Percentiles rank a stretch among this genome's conserved stretches.
Conservation (phyloP, 1,140 invertebrate species). For the Bombus difficillimus region DNA sequence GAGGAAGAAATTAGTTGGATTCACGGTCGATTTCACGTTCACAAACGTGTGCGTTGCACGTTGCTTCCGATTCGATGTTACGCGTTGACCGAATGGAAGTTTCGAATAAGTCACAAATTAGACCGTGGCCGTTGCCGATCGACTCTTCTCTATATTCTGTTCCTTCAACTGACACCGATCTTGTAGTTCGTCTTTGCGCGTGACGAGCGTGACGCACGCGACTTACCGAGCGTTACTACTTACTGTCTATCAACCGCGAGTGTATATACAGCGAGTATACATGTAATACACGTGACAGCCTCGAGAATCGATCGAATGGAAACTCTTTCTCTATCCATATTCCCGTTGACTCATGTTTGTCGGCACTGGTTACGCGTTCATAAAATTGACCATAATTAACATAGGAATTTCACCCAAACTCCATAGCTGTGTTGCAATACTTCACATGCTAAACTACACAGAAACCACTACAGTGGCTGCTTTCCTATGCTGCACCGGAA, state of each 20-base stretch:
- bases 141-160: constrained; percentile 71
- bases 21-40: background rate
- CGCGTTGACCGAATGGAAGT: background rate
- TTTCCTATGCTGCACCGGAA: too few species aligned
- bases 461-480: too few species aligned
- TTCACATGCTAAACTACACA: too few species aligned
- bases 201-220: background rate
- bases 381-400: too few species aligned
- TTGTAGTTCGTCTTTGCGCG: constrained; percentile 3
- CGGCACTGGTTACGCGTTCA: background rate
- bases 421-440: too few species aligned
- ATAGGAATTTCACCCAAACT: too few species aligned
- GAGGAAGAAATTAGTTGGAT: background rate
- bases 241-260: background rate
- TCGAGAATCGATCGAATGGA: constrained; percentile 1
- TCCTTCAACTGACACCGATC: constrained; percentile 24
- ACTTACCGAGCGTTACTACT: background rate
- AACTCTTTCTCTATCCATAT: background rate
- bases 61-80: background rate
- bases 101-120: constrained; percentile 49
- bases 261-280: background rate
- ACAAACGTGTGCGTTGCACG: background rate
- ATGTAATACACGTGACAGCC: constrained; percentile 12
- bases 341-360: background rate
- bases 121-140: constrained; percentile 67